phyloP scores from a whole-genome alignment of 2,113 vertebrate genomes.

The Poicephalus meyeri region DNA sequence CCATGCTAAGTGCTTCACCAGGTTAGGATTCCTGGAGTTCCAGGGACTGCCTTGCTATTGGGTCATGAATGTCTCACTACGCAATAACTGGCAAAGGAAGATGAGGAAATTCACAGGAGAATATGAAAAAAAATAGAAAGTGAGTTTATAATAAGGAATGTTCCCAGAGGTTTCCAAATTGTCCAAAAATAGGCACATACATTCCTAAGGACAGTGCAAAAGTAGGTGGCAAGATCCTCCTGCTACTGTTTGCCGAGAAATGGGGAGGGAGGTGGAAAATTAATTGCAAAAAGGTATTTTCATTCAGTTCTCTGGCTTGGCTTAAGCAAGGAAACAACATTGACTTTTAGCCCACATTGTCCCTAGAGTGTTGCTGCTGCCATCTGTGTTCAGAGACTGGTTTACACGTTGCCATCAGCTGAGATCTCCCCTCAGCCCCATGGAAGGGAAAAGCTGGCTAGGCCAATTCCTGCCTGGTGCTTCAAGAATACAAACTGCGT shows the following conservation, averaged over 20 bases:
- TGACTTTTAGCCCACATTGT: not conserved
- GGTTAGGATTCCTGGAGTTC: slow-evolving; percentile 25
- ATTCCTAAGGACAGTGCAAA: slow-evolving; percentile 6
- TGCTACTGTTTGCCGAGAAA: not conserved
- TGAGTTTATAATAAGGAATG: slow-evolving; percentile 27
- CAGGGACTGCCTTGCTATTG: not conserved
- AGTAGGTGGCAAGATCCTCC: not conserved
- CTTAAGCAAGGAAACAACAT: not conserved
- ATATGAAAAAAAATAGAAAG: not conserved
- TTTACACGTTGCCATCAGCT: not conserved
- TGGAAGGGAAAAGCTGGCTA: not conserved
- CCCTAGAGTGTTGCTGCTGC: not conserved
- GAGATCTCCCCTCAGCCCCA: not conserved
- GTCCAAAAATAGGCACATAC: not conserved
- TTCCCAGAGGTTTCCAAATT: slow-evolving; percentile 25
- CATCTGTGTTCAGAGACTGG: not conserved
- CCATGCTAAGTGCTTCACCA: not conserved
- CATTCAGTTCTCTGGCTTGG: not conserved
- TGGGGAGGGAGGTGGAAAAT: not conserved
- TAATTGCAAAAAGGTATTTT: not conserved
- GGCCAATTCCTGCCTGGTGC: not conserved
- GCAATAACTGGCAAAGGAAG: slow-evolving; percentile 42
- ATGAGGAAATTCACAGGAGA: not conserved
- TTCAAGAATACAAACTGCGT: not conserved
- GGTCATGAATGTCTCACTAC: not conserved